A percentile compares a stretch with the other conserved stretches of the same genome.
phyloP scores from a whole-genome alignment of 1,140 invertebrate genomes.

The Cryptotermes secundus region DNA sequence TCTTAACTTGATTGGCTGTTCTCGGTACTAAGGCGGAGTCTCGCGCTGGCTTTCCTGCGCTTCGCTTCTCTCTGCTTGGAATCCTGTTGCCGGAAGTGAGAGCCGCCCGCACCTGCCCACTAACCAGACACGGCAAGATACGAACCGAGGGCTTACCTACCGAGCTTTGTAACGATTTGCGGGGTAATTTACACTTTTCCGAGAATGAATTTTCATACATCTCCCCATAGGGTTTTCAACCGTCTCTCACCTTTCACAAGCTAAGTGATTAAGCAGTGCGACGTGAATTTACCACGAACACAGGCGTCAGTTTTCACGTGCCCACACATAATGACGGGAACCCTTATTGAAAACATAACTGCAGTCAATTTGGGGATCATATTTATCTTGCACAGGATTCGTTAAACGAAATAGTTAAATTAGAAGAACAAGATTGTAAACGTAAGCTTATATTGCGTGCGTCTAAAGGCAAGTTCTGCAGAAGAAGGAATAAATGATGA shows the following conservation, averaged over 20 bases:
- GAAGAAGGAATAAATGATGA: too few relatives aligned
- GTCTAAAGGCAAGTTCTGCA: too few relatives aligned
- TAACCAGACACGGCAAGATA: not conserved
- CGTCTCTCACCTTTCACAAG: not conserved
- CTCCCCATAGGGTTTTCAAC: not conserved
- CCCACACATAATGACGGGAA: too few relatives aligned
- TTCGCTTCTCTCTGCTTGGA: not conserved
- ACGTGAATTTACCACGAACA: not conserved
- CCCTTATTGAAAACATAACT: too few relatives aligned
- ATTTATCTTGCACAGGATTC: too few relatives aligned
- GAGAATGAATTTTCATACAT: not conserved
- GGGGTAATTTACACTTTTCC: not conserved
- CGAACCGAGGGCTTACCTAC: not conserved
- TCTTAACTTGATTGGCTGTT: not conserved
- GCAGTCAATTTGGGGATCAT: too few relatives aligned
- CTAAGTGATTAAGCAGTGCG: not conserved
- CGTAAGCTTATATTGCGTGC: too few relatives aligned
- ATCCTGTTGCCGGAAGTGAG: not conserved
- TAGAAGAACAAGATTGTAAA: too few relatives aligned
- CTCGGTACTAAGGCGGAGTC: not conserved
- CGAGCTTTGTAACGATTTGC: not conserved
- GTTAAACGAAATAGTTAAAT: too few relatives aligned
- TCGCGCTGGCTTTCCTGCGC: not conserved
- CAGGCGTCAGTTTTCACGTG: not conserved
- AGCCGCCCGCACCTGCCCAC: not conserved